Evolutionary conservation across 2,797 vertebrate genomes (phyloP), one percentile per base, ranked within the genome.

Genomic region (Mormyrus proboscirostris): DNA sequence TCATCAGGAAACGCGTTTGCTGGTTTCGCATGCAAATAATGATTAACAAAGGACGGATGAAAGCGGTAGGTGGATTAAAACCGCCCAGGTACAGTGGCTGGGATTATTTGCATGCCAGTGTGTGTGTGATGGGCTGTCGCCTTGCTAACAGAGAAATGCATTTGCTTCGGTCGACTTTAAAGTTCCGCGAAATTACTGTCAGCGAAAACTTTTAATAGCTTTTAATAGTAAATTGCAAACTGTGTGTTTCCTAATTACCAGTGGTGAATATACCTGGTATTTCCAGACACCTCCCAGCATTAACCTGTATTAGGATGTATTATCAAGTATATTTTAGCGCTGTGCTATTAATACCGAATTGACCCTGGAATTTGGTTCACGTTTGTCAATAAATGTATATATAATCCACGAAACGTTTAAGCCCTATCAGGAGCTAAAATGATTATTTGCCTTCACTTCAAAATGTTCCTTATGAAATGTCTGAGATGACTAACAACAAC

Each of bases 91-190:
- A 8, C n/a, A 29, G 9, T 0, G 2, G 7, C 57, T 16, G 55
- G 8, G 16, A 88, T 92, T 22, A 92, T 95, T 95, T 95, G 94
- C 95, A 95, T 95, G 94, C 94, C 91, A 38, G 44, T 14, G 33
- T 69, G 50, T 69, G 50, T 7, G 33, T 7, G 41, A 16, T 44
- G 7, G 55, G 57, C 44, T 33, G 41, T 12, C 3, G 76, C 7
- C 19, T 12, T 22, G 4, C 19, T 19, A 4, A 3, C 7, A n/a
- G 8, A 55, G 3, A 33, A 33, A 12, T 82, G 88, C 4, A 19
- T 25, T 14, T 9, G 5, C 51, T 6, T 86, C 25, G 1, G 16
- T 29, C n/a, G 25, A 8, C 51, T 10, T 53, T 51, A 25, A n/a
- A 25, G n/a, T 8, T 29, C 25, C n/a, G 10, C 49, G 0, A 85